These are phyloP conservation scores for Gallirallus australis DNA, from an alignment of 2,797 vertebrate genomes.

Conservation along the genomic window DNA sequence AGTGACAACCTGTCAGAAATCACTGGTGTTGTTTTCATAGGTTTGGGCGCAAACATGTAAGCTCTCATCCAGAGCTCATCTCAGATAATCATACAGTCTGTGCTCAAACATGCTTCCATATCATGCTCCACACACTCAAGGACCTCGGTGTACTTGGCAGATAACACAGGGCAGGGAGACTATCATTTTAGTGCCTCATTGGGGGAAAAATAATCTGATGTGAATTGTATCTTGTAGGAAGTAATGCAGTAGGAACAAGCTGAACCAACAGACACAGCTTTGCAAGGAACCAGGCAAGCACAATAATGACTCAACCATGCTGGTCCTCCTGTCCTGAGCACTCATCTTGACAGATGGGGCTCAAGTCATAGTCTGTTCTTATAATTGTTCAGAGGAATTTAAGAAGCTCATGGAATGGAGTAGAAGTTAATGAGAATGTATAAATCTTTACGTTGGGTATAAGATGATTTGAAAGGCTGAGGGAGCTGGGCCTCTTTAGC, in stretches of 20 bases:
- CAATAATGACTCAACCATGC: background rate
- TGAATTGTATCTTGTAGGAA: background rate
- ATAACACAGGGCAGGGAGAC: too few relatives aligned
- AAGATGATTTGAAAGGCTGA: too few relatives aligned
- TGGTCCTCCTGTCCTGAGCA: background rate
- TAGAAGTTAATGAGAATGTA: background rate
- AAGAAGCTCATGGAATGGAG: background rate
- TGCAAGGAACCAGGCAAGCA: background rate
- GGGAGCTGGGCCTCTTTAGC: too few relatives aligned
- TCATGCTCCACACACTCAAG: background rate
- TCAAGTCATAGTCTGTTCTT: background rate
- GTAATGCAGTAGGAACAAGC: background rate
- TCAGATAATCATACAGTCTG: background rate
- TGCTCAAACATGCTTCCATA: background rate
- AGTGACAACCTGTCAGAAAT: background rate
- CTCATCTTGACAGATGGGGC: background rate
- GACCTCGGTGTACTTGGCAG: too few relatives aligned
- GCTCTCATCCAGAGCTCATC: background rate
- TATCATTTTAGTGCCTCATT: too few relatives aligned
- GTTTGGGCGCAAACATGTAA: background rate
- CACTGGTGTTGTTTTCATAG: background rate
- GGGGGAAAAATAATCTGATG: too few relatives aligned
- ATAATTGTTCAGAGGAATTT: background rate
- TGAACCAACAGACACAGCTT: background rate
- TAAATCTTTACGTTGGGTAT: background rate